phyloP scores from a whole-genome alignment of 2,113 vertebrate species.

The Spea bombifrons region DNA sequence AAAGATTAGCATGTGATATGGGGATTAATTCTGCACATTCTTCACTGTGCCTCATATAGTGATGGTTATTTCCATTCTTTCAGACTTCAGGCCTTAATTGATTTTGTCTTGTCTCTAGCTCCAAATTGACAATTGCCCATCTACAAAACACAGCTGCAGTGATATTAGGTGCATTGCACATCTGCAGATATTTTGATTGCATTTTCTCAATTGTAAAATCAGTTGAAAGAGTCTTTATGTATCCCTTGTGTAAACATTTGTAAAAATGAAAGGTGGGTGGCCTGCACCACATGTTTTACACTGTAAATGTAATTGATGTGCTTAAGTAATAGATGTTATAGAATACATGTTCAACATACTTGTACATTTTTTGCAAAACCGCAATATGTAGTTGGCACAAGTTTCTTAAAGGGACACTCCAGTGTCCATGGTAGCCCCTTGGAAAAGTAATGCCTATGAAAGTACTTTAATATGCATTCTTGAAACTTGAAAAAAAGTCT shows the following conservation, averaged over 20 bases:
- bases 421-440: no score
- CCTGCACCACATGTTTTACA: background rate
- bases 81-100: slow-evolving; percentile 37
- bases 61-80: slow-evolving; percentile 43
- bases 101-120: slow-evolving; percentile 44
- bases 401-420: no score
- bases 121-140: slow-evolving; percentile 35
- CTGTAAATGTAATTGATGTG: background rate
- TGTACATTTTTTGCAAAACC: no score
- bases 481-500: no score
- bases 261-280: background rate
- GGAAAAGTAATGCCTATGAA: no score
- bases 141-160: slow-evolving; percentile 38
- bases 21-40: slow-evolving; percentile 17
- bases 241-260: background rate
- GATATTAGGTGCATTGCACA: slow-evolving; percentile 30
- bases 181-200: slow-evolving; percentile 30
- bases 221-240: slow-evolving; percentile 11
- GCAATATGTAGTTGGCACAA: no score
- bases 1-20: slow-evolving; percentile 41
- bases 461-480: no score
- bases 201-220: slow-evolving; percentile 24
- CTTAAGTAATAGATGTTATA: no score
- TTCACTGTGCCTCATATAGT: slow-evolving; percentile 4
- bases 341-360: no score